Percentiles rank a stretch among this genome's conserved stretches.
Evolutionary conservation across 2,797 vertebrate genomes (phyloP).

Genomic region (Chanos chanos): DNA sequence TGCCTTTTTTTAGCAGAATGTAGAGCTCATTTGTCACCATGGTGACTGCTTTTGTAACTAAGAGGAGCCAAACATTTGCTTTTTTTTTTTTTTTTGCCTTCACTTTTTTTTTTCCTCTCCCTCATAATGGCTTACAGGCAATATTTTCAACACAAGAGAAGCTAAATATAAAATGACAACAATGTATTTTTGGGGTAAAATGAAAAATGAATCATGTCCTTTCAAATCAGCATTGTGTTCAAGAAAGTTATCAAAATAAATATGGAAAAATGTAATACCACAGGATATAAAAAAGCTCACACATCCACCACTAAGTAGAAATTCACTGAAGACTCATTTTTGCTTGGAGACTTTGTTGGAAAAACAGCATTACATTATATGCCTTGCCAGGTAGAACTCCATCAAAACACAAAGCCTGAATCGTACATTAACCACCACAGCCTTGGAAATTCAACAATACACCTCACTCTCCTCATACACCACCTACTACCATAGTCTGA

Average conservation of each 20-base stretch:
- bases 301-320: background rate
- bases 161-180: background rate
- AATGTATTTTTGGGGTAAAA: background rate
- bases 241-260: too few species aligned
- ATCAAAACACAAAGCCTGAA: background rate
- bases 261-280: too few species aligned
- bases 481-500: too few species aligned
- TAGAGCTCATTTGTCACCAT: conserved; percentile 31
- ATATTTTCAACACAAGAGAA: conserved; percentile 8
- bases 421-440: background rate
- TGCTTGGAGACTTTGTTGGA: too few species aligned
- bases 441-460: conserved; percentile 1
- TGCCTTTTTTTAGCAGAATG: conserved; percentile 28
- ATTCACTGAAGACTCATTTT: background rate
- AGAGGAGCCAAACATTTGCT: conserved; percentile 21
- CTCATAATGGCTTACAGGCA: too few species aligned
- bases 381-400: too few species aligned
- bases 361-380: background rate
- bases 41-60: conserved; percentile 38
- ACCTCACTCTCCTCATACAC: background rate
- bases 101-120: background rate
- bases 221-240: too few species aligned
- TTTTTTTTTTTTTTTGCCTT: background rate
- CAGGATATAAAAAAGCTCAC: background rate
- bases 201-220: too few species aligned